Evolutionary conservation across 2,797 vertebrate species (phyloP).

Genomic region (Acropternis orthonyx): DNA sequence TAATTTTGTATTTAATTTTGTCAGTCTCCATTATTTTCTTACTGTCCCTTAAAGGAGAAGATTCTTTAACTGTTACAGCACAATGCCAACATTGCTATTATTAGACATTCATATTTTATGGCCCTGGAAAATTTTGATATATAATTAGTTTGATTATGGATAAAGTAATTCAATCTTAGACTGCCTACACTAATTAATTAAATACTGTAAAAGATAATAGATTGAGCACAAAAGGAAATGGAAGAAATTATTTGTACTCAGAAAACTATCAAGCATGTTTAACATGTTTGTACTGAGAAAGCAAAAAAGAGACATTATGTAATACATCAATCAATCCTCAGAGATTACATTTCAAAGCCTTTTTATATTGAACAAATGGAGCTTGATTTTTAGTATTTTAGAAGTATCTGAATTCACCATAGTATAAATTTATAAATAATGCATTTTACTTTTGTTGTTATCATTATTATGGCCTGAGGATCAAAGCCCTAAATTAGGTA

Average conservation of each 20-base stretch:
- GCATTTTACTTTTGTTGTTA: constrained; percentile 45
- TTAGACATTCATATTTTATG: constrained; percentile 45
- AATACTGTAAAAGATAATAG: constrained; percentile 59
- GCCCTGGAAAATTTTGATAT: constrained; percentile 39
- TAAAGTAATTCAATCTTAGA: constrained; percentile 72
- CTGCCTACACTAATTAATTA: constrained; percentile 68
- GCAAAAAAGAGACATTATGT: constrained; percentile 27
- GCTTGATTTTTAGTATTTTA: constrained; percentile 52
- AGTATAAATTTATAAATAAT: constrained; percentile 64
- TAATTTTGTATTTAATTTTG: constrained; percentile 16
- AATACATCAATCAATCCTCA: constrained; percentile 42
- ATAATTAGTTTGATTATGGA: constrained; percentile 72
- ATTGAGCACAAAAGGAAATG: constrained; percentile 35
- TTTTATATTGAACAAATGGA: constrained; percentile 57
- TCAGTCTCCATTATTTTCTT: neutral
- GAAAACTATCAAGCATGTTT: constrained; percentile 48
- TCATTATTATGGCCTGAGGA: constrained; percentile 26
- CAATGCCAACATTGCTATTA: neutral
- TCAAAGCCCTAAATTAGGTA: constrained; percentile 54
- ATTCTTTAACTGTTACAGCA: neutral
- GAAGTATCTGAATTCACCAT: constrained; percentile 52
- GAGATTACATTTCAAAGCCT: constrained; percentile 51
- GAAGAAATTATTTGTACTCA: constrained; percentile 41
- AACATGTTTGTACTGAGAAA: constrained; percentile 49
- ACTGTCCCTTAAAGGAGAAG: neutral